Conservation (phyloP, 1,140 invertebrate species). For the Musca domestica region DNA sequence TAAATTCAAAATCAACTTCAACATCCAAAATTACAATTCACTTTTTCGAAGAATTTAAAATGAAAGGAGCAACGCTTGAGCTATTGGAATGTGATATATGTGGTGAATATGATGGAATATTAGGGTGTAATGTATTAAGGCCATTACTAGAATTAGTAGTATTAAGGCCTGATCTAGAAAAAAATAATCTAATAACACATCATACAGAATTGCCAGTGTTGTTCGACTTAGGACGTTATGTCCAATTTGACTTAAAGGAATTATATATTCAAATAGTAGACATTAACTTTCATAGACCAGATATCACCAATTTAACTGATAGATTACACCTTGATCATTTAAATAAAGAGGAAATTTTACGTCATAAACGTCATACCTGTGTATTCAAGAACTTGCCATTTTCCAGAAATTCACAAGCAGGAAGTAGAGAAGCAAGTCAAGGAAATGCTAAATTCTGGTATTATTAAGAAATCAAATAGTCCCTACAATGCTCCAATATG, state of each 20-base stretch:
- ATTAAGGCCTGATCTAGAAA: background rate
- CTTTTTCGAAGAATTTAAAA: constrained; percentile 1
- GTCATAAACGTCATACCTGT: background rate
- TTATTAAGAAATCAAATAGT: too few species aligned
- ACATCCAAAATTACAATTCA: too few species aligned
- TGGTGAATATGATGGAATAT: background rate
- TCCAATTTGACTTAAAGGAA: too few species aligned
- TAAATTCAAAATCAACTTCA: background rate
- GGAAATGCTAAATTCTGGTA: too few species aligned
- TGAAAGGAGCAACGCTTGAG: background rate
- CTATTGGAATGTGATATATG: background rate
- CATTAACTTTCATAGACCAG: too few species aligned
- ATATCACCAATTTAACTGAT: too few species aligned
- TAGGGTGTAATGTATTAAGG: background rate
- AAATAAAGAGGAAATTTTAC: background rate
- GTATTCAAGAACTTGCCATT: too few species aligned
- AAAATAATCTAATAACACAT: background rate
- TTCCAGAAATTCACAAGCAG: too few species aligned
- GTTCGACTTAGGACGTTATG: too few species aligned
- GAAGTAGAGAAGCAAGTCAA: too few species aligned
- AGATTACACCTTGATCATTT: background rate
- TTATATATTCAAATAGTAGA: background rate
- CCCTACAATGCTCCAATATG: too few species aligned
- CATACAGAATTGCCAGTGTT: background rate
- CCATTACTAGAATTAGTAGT: background rate